phyloP scores from a whole-genome alignment of 2,888 invertebrate species.

The Xanthia togata region DNA sequence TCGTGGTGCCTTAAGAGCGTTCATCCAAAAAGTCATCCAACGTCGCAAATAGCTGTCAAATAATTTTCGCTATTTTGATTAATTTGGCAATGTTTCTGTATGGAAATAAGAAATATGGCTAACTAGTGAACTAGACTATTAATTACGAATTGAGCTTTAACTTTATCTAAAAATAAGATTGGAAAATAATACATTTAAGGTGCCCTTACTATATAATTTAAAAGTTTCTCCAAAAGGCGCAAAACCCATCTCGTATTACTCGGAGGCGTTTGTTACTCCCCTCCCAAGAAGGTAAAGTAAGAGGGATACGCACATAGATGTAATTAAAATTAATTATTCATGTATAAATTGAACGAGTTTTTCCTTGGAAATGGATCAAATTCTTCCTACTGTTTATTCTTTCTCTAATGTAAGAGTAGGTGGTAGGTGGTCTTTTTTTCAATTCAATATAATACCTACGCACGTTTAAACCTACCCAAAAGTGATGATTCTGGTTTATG shows the following conservation, averaged over 20 bases:
- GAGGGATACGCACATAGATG: conserved; percentile 60
- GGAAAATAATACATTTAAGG: conserved; percentile 47
- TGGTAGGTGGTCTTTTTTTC: not conserved
- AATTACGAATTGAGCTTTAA: no score
- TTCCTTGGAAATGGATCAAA: conserved; percentile 62
- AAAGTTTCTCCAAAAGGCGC: conserved; percentile 42
- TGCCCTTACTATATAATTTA: conserved; percentile 41
- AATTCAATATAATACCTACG: not conserved
- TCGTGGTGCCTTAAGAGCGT: no score
- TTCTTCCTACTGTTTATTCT: conserved; percentile 44
- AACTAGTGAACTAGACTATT: no score
- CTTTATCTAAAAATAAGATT: conserved; percentile 28
- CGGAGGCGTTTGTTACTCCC: conserved; percentile 53
- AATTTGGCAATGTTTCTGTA: no score
- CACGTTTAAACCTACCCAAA: not conserved
- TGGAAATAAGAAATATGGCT: no score
- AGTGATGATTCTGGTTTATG: not conserved
- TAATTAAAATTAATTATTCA: conserved; percentile 65
- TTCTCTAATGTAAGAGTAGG: conserved; percentile 6
- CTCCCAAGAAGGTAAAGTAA: conserved; percentile 57
- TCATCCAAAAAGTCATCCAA: no score
- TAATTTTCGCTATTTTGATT: no score
- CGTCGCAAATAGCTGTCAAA: no score
- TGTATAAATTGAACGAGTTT: conserved; percentile 61
- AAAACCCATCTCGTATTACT: conserved; percentile 60